phyloP scores from a whole-genome alignment of 2,113 vertebrate species.

The human region DNA sequence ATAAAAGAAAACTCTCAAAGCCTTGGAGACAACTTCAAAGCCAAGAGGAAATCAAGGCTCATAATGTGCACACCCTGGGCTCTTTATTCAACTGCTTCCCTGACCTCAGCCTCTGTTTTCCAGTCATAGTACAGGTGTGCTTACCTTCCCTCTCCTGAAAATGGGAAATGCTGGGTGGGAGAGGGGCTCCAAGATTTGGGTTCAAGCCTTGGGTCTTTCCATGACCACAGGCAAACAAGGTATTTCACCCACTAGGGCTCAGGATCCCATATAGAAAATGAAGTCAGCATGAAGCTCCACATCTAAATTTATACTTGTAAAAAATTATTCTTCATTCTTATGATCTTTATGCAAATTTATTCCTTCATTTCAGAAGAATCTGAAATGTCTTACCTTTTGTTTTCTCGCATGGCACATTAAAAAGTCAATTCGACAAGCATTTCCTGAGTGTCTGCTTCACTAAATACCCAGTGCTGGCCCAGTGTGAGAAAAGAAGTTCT shows the following conservation, averaged over 20 bases:
- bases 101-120: background rate
- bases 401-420: conserved; percentile 47
- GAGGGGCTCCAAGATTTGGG: background rate
- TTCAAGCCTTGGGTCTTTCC: background rate
- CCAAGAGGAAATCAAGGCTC: conserved; percentile 85
- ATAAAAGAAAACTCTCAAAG: conserved; percentile 56
- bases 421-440: conserved; percentile 49
- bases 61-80: conserved; percentile 86
- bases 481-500: background rate
- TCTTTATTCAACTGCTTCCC: conserved; percentile 83
- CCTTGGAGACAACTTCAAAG: conserved; percentile 86
- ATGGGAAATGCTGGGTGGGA: background rate
- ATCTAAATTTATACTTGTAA: background rate
- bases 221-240: background rate
- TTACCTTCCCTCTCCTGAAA: background rate
- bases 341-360: background rate
- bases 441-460: conserved; percentile 41
- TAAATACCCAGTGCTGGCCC: background rate
- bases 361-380: conserved; percentile 39
- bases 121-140: background rate
- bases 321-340: conserved; percentile 9
- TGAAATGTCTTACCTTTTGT: conserved; percentile 32
- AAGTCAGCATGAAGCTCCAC: background rate
- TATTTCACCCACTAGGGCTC: background rate
- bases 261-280: background rate